These are phyloP conservation scores for Archilochus colubris DNA, from an alignment of 2,113 vertebrate genomes.

Conservation along the genomic window DNA sequence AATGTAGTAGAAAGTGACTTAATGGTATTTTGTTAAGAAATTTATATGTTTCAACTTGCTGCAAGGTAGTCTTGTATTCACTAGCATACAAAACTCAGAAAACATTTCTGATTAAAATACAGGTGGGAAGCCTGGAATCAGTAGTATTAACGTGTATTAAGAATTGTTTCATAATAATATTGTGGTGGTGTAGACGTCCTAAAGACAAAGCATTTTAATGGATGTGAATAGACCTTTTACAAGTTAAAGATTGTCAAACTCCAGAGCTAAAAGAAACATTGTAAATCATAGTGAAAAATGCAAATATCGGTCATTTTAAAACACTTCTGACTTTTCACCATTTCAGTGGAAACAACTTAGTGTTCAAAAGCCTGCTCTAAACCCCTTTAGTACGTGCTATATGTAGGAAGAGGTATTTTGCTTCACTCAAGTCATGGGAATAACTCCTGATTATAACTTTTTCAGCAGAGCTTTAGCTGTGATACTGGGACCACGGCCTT, in stretches of 20 bases:
- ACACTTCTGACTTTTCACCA: not conserved
- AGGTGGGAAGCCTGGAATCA: not conserved
- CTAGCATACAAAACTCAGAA: not conserved
- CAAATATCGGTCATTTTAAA: slow-evolving; percentile 23
- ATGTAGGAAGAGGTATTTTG: slow-evolving; percentile 60
- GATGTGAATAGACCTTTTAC: not conserved
- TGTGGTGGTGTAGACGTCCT: not conserved
- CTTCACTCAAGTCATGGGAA: slow-evolving; percentile 28
- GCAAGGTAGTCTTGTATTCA: not conserved
- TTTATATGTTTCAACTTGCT: not conserved
- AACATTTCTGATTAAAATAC: not conserved
- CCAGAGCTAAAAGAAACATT: not conserved
- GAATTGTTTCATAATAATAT: not conserved
- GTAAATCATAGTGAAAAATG: not conserved
- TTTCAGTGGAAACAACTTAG: not conserved
- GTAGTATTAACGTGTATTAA: not conserved
- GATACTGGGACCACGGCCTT: not conserved
- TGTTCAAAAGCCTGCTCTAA: not conserved
- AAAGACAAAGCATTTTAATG: not conserved
- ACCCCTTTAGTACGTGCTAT: slow-evolving; percentile 4
- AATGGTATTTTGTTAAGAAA: not conserved
- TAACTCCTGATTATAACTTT: not conserved
- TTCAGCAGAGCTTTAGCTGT: not conserved
- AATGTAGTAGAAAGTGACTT: not conserved
- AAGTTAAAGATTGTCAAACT: not conserved